Evolutionary conservation across 2,113 vertebrate species (phyloP), one percentile per base, ranked within the genome.

Genomic region (Emydura subglobosa): DNA sequence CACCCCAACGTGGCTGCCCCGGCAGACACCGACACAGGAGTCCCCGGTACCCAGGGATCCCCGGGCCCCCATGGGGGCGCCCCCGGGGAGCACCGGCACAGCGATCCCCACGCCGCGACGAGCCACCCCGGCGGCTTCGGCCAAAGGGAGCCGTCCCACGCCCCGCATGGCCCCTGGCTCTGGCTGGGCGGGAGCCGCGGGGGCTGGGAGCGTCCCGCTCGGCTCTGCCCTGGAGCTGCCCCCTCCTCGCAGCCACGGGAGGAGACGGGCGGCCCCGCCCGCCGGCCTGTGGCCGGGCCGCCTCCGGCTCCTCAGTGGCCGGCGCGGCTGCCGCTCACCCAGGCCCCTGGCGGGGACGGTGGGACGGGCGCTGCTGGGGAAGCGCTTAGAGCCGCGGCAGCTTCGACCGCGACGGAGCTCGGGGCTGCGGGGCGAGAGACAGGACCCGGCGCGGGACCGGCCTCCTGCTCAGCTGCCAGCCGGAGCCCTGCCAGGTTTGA

Each of bases 301-400:
- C 57, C 5, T 29, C 16, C 3, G 31, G 29, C 59, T 50, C 42
- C 79, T 84, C 80, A 97, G 86, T 97, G 96, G 97, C 87, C 83
- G 34, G 25, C 7, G 53, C 2, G 25, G 91, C 96, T 72, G 96
- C 94, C 97, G 87, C 94, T 98, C 96, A 44, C 94, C 98, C 96
- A 44, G 82, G 79, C 78, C 50, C 85, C 79, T 61, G 44, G 53
- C 47, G 19, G 72, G 65, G 87, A 49, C 59, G 86, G 55, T 27
- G 90, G 95, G 85, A 83, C 90, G 87, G 90, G 85, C 34, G 90
- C 87, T 1, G 90, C 87, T 1, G 21, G 82, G 86, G 92, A 86
- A 59, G 11, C 91, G 85, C 54, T 25, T 79, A 85, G 34, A n/a
- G 57, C 80, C 53, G 74, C 81, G 86, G 34, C 17, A 72, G 74